Evolutionary conservation across 2,888 invertebrate species (phyloP), one percentile per base, ranked within the genome.

Genomic region (Philhelius pedissequus): DNA sequence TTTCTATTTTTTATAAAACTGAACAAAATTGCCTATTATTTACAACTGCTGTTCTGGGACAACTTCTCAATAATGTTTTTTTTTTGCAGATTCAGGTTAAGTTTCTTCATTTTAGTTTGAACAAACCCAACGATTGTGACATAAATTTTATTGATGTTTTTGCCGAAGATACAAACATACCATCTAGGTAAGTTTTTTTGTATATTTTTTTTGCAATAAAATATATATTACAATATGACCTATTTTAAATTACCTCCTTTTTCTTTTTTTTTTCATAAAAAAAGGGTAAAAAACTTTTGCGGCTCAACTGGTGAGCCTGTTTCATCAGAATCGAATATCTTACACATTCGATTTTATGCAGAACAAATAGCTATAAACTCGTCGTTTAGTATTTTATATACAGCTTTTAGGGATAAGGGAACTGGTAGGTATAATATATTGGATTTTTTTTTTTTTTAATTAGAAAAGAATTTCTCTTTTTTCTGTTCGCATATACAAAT

Each of bases 251-350:
- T 25, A 5, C 38, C 11, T 64, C 4, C 56, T 54, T 74, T 38
- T 50, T 84, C 87, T 3, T 6, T 2, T 54, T 27, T 18, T 15
- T 18, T 25, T 9, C 0, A 8, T 27, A 50, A 52, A 88, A 25
- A 58, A 62, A 94, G 94, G 81, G 88, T 94, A 71, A 94, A 94
- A 87, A 94, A 94, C 90, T 97, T 96, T 91, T 97, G 97, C 89
- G 97, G 97, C 0, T 96, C 97, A 5, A 95, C 97, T 25, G 96
- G 97, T 0, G 97, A 97, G 87, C 92, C 95, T 2, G 94, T 96
- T 15, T 92, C 93, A 32, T 95, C 96, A 1, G 92, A 92, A 6
- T 93, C 94, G 3, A 95, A 96, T 89, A 92, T 94, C 13, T 93
- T 97, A 91, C 94, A 96, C 88, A 93, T 97, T 22, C 93, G 97